Percentiles rank a stretch among this genome's conserved stretches.
Evolutionary conservation across 2,888 invertebrate genomes (phyloP).

Genomic region (Philopedon plagiatum): DNA sequence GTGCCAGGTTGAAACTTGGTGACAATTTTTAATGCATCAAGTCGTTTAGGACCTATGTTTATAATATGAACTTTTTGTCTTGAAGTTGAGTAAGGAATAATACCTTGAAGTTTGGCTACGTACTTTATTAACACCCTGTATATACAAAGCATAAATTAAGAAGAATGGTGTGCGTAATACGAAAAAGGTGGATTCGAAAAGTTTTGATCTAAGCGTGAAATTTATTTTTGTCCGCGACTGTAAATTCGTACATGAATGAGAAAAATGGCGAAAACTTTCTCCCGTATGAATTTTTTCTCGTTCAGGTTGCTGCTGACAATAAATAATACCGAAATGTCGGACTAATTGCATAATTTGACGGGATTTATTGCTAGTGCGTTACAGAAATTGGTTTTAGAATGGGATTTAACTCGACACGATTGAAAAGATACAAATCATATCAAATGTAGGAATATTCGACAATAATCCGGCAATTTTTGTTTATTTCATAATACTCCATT

Average conservation of each 20-base stretch:
- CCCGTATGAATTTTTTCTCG: slow-evolving; percentile 10
- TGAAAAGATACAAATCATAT: not conserved
- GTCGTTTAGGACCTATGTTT: too few species aligned
- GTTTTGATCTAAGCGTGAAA: too few species aligned
- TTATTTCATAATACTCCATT: too few species aligned
- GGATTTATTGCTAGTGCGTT: slow-evolving; percentile 6
- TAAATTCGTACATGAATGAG: not conserved
- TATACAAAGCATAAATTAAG: too few species aligned
- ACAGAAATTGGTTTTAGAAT: slow-evolving; percentile 8
- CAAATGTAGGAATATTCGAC: not conserved
- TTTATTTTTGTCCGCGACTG: not conserved
- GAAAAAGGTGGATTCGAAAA: too few species aligned
- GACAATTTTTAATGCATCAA: too few species aligned
- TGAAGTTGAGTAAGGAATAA: too few species aligned
- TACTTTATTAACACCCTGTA: too few species aligned
- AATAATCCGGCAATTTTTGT: not conserved
- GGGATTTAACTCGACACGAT: not conserved
- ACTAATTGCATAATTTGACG: slow-evolving; percentile 18
- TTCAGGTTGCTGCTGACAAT: slow-evolving; percentile 16
- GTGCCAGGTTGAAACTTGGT: too few species aligned
- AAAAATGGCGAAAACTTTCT: slow-evolving; percentile 19
- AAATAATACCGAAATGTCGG: slow-evolving; percentile 18
- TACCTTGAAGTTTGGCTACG: too few species aligned
- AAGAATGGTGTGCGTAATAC: too few species aligned
- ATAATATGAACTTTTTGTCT: too few species aligned